These are phyloP conservation scores for Microplitis deprimator DNA, from an alignment of 2,888 invertebrate genomes.

Conservation along the genomic window DNA sequence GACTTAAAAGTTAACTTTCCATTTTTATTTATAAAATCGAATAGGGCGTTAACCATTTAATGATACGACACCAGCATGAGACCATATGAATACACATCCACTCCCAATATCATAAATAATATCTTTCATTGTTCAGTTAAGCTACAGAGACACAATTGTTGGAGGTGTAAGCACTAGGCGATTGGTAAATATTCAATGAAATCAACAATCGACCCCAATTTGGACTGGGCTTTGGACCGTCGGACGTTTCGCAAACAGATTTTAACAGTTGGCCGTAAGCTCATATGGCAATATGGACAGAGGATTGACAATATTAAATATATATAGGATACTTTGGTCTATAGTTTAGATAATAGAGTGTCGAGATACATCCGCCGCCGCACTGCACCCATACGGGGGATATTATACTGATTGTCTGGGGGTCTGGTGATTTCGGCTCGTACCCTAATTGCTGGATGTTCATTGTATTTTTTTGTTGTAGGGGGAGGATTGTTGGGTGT, in stretches of 20 bases:
- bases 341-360: background rate
- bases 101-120: background rate
- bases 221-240: background rate
- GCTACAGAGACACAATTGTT: background rate
- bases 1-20: background rate
- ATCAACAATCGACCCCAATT: background rate
- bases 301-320: background rate
- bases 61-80: background rate
- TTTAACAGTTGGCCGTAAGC: background rate
- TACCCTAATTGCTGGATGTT: too few species aligned
- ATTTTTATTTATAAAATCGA: background rate
- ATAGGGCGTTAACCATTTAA: background rate
- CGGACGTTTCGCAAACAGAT: background rate
- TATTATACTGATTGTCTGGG: too few species aligned
- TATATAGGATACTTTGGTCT: background rate
- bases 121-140: background rate
- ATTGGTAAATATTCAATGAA: background rate
- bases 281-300: background rate
- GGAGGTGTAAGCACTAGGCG: background rate
- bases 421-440: too few species aligned
- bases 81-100: background rate
- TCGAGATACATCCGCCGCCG: too few species aligned
- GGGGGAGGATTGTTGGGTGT: too few species aligned
- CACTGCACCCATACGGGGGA: too few species aligned
- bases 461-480: slow-evolving; percentile 30